Evolutionary conservation across 2,888 invertebrate species (phyloP).

Genomic region (Syritta pipiens): DNA sequence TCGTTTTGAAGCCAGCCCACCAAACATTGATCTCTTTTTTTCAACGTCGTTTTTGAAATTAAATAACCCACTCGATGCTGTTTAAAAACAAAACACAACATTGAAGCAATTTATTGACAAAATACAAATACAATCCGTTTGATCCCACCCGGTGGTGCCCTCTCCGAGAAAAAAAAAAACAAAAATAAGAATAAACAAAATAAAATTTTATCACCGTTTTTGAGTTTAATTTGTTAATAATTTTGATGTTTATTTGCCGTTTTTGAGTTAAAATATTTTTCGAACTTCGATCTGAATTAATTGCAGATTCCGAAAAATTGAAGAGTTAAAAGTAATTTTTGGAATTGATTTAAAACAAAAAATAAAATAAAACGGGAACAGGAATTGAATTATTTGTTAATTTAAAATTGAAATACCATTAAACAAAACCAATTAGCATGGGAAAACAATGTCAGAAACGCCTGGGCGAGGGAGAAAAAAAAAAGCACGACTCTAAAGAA

Average conservation of each 20-base stretch:
- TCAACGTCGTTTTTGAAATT: no score
- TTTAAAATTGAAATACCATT: constrained; percentile 34
- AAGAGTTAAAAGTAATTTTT: no score
- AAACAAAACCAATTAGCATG: constrained; percentile 55
- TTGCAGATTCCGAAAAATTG: background rate
- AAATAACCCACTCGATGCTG: no score
- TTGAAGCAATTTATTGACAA: constrained; percentile 20
- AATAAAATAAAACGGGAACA: constrained; percentile 1
- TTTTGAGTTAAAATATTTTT: constrained; percentile 34
- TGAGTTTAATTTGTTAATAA: no score
- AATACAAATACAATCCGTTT: constrained; percentile 17
- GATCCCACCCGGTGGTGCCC: constrained; percentile 26
- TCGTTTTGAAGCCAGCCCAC: no score
- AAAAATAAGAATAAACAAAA: constrained; percentile 44
- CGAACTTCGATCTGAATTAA: constrained; percentile 5
- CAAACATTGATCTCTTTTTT: no score
- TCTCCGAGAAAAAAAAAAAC: no score
- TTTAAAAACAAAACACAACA: background rate
- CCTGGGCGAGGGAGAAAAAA: no score
- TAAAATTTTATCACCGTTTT: constrained; percentile 44
- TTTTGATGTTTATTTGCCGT: no score
- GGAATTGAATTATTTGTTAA: constrained; percentile 34
- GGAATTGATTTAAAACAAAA: no score
- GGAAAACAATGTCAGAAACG: constrained; percentile 28
- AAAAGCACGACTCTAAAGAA: no score